Evolutionary conservation across 2,113 vertebrate genomes (phyloP).

Genomic region (Empidonax alnorum): DNA sequence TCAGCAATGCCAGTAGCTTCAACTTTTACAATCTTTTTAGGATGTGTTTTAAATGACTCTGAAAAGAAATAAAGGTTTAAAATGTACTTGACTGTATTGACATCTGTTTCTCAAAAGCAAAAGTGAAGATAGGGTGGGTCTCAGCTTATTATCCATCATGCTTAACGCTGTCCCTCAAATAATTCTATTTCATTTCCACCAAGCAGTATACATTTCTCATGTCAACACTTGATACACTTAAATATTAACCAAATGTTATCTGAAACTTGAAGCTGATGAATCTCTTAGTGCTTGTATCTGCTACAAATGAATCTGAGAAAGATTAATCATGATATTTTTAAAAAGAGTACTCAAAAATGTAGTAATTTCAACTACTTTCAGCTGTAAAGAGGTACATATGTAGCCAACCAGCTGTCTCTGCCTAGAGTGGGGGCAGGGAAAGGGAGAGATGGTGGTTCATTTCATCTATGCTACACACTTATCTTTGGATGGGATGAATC

Average conservation of each 20-base stretch:
- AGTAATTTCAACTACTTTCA: neutral
- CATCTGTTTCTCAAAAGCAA: neutral
- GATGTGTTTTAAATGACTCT: neutral
- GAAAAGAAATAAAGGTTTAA: neutral
- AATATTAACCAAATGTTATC: neutral
- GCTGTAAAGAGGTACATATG: neutral
- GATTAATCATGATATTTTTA: neutral
- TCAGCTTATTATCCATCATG: neutral
- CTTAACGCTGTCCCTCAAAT: neutral
- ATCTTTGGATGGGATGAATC: neutral
- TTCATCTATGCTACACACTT: neutral
- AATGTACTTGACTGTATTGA: neutral
- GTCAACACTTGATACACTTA: neutral
- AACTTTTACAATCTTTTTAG: neutral
- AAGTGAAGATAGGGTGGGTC: neutral
- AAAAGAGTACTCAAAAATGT: neutral
- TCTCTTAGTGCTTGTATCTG: neutral
- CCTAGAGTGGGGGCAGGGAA: neutral
- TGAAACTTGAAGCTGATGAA: neutral
- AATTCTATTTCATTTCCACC: neutral
- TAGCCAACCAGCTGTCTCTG: neutral
- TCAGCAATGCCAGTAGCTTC: neutral
- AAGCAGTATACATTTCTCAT: neutral
- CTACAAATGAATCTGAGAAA: neutral
- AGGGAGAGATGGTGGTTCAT: neutral